Base-by-base conservation (phyloP, 2,888 invertebrate species). In the Sarcophaga variegata region DNA sequence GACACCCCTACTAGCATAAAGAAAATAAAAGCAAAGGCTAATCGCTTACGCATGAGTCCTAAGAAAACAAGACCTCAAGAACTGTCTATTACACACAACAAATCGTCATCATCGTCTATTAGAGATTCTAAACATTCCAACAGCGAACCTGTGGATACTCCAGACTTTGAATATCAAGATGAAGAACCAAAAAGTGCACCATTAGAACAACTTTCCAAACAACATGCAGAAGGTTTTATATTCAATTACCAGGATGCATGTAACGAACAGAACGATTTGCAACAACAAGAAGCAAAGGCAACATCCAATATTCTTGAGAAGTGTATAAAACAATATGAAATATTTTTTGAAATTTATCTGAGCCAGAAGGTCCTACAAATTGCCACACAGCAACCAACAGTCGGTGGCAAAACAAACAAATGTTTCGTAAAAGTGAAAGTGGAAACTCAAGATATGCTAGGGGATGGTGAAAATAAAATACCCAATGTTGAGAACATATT, bases 301-400 rank as follows among this genome's bases (percentile, higher is more conserved):
- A 87, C 87, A 59, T 75, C 84, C 81, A 93, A 95, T 8, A 94
- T 95, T 90, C 89, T 95, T 47, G 95, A 95, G 89, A 95, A 95
- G 89, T 95, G 95, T 90, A 93, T 95, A 54, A 93, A 94, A 70
- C 94, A 95, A 86, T 95, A 95, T 84, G 95, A 95, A 90, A 92
- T 93, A 47, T 95, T 95, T 89, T 95, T 94, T 78, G 93, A 93
- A 85, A 91, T 94, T 1, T 94, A 92, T 70, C 67, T 91, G 83
- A 84, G 92, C 12, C 89, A 90, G 6, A 89, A 90, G 72, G 88
- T 92, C n/a, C 83, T 92, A 5, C 89, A 91, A 69, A 83, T 89
- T 47, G 45, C 20, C 37, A 49, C 75, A 89, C 88, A 27, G 84
- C 80, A 78, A 17, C 37, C 81, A 6, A 74, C 78, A 17, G 87